These are phyloP conservation scores for Epiblema foenella DNA, from an alignment of 2,888 invertebrate genomes.

Conservation along the genomic window DNA sequence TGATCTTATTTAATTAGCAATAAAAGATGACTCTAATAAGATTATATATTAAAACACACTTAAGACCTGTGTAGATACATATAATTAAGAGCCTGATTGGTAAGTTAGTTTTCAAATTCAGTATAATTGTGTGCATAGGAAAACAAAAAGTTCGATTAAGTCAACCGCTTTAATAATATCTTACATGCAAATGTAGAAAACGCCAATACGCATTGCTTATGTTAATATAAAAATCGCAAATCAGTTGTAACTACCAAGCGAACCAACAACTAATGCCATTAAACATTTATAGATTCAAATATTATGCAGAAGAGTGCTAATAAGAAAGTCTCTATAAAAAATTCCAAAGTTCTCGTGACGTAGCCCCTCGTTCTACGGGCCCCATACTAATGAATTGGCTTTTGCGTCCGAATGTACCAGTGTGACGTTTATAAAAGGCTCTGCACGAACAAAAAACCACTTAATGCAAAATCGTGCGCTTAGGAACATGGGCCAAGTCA, in stretches of 20 bases:
- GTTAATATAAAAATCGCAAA: not conserved
- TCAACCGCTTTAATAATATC: too few species aligned
- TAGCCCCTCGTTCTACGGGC: slow-evolving; percentile 55
- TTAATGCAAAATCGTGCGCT: slow-evolving; percentile 82
- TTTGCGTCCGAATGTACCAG: slow-evolving; percentile 61
- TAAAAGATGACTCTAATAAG: not conserved
- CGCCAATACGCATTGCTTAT: not conserved
- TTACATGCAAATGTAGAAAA: too few species aligned
- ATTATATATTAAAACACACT: not conserved
- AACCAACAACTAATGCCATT: slow-evolving; percentile 5
- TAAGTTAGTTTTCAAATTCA: not conserved
- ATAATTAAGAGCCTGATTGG: not conserved
- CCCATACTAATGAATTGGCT: slow-evolving; percentile 66
- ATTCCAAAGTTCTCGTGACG: slow-evolving; percentile 60
- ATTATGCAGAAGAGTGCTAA: slow-evolving; percentile 37
- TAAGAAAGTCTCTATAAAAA: slow-evolving; percentile 39
- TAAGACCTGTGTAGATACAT: not conserved
- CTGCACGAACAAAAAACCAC: slow-evolving; percentile 77
- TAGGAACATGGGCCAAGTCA: slow-evolving; percentile 75
- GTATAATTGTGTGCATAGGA: not conserved
- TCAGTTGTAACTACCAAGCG: not conserved
- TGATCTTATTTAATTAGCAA: slow-evolving; percentile 5
- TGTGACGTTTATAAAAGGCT: slow-evolving; percentile 76
- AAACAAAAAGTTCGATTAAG: not conserved
- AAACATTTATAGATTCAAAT: slow-evolving; percentile 34